Evolutionary conservation across 2,113 vertebrate species (phyloP).

Genomic region (Anoplopoma fimbria): DNA sequence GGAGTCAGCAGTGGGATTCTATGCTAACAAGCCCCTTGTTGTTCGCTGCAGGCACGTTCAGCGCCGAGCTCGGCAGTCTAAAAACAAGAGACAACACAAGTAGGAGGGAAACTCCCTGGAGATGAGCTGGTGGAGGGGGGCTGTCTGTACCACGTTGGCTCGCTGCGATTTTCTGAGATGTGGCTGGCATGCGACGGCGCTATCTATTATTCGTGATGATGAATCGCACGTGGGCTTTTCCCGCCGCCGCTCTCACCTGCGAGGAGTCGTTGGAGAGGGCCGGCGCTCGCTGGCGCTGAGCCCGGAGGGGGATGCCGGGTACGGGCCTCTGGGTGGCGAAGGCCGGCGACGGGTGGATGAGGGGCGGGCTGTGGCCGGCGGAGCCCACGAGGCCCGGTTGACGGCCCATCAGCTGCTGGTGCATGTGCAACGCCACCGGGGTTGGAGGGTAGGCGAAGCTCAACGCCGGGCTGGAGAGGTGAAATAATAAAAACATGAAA

Average conservation of each 20-base stretch:
- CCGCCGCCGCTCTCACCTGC: conserved; percentile 88
- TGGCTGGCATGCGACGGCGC: conserved; percentile 56
- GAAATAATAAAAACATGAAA: conserved; percentile 20
- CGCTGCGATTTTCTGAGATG: conserved; percentile 31
- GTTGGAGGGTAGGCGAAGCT: conserved; percentile 97
- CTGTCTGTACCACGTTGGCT: conserved; percentile 66
- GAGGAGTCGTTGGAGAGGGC: conserved; percentile 90
- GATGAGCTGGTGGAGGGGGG: conserved; percentile 59
- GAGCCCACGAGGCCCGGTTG: conserved; percentile 94
- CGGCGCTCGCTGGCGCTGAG: conserved; percentile 90
- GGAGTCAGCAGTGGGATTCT: conserved; percentile 80
- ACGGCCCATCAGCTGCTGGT: conserved; percentile 95
- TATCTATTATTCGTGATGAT: conserved; percentile 78
- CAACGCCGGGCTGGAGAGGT: conserved; percentile 88
- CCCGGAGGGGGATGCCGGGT: conserved; percentile 89
- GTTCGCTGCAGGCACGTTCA: conserved; percentile 73
- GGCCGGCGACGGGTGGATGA: conserved; percentile 95
- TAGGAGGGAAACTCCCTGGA: conserved; percentile 74
- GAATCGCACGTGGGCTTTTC: conserved; percentile 62
- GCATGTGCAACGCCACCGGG: conserved; percentile 95
- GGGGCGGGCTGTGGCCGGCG: conserved; percentile 96
- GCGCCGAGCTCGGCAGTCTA: conserved; percentile 52
- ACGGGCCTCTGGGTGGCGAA: conserved; percentile 95
- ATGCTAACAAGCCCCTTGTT: conserved; percentile 81
- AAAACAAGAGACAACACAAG: conserved; percentile 77